Conservation (phyloP, 2,113 vertebrate genomes). For the Irena cyanogastra region DNA sequence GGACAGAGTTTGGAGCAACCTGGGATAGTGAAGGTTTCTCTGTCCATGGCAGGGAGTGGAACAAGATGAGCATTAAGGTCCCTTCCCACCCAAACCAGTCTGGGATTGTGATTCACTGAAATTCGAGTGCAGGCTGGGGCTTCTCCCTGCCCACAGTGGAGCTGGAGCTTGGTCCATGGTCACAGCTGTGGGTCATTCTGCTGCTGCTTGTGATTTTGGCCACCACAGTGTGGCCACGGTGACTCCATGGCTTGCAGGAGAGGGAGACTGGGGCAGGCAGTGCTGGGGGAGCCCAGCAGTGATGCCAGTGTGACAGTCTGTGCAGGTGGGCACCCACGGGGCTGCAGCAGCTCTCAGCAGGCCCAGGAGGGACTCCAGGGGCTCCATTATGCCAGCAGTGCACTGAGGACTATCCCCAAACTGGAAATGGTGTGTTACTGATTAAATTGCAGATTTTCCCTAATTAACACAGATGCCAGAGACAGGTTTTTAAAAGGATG, state of each 20-base stretch:
- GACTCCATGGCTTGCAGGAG: not conserved
- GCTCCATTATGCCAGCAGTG: not conserved
- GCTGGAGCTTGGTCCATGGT: not conserved
- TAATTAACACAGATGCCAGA: not conserved
- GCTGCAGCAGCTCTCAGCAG: not conserved
- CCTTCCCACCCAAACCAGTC: not conserved
- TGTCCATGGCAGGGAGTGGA: not conserved
- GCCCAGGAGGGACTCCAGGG: not conserved
- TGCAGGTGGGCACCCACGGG: not conserved
- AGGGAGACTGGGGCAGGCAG: not conserved
- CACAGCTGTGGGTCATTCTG: not conserved
- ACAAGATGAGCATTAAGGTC: not conserved
- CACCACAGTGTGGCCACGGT: not conserved
- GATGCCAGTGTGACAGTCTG: too few species aligned
- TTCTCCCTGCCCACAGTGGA: not conserved
- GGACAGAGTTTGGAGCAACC: not conserved
- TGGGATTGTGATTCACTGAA: not conserved
- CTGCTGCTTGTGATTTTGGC: not conserved
- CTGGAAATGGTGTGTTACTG: not conserved
- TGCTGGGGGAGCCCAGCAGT: not conserved
- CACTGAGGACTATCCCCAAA: not conserved
- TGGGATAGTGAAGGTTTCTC: not conserved
- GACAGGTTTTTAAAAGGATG: not conserved
- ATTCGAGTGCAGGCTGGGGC: not conserved
- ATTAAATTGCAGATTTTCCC: not conserved